These are phyloP conservation scores for Eucera pruinosa DNA, from an alignment of 2,888 invertebrate genomes.

Conservation along the genomic window DNA sequence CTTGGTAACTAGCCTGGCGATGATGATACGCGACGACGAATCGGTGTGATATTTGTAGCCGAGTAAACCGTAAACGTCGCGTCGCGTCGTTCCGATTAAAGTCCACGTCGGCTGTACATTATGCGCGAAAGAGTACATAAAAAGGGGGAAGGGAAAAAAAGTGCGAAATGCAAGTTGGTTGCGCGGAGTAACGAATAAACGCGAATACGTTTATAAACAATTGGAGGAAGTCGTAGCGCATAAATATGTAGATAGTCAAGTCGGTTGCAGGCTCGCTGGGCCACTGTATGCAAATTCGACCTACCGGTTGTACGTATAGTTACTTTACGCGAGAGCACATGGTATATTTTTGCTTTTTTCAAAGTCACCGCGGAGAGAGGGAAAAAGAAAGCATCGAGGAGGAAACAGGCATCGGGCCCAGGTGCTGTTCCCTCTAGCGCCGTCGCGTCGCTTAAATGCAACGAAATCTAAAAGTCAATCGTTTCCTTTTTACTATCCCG, in stretches of 20 bases:
- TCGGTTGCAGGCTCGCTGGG: conserved; percentile 48
- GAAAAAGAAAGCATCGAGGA: no score
- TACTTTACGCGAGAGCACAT: conserved; percentile 66
- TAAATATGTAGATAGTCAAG: conserved; percentile 78
- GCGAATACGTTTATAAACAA: conserved; percentile 74
- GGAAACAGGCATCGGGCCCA: no score
- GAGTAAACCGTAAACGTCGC: no score
- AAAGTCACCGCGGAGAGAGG: no score
- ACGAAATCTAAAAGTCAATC: no score
- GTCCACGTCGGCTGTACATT: background rate
- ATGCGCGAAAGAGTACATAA: background rate
- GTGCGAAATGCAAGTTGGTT: background rate
- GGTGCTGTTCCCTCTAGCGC: no score
- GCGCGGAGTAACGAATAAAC: background rate
- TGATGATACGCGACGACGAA: no score
- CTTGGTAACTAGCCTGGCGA: no score
- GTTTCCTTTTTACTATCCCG: no score
- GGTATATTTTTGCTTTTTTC: conserved; percentile 18
- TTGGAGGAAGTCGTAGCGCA: conserved; percentile 81
- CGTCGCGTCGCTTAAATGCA: no score
- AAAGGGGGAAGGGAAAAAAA: background rate
- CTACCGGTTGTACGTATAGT: conserved; percentile 33
- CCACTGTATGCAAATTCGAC: conserved; percentile 77
- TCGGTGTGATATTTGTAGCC: no score
- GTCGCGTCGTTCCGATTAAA: background rate